phyloP scores from a whole-genome alignment of 2,113 vertebrate species.

The Papio anubis region DNA sequence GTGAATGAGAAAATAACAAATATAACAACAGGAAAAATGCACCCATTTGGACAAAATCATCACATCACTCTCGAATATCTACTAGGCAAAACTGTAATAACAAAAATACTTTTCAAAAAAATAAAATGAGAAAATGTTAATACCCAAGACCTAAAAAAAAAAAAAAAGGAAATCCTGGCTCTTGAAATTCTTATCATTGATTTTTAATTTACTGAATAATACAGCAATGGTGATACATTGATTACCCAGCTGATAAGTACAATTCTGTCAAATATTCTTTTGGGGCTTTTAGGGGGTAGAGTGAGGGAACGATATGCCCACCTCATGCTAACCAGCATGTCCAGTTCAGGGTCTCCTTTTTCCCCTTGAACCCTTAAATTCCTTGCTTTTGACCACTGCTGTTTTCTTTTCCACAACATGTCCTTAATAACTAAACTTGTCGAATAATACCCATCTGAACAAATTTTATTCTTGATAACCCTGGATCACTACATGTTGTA shows the following conservation, averaged over 20 bases:
- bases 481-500: background rate
- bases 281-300: rapidly evolving
- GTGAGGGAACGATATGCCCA: background rate
- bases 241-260: background rate
- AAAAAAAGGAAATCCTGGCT: background rate
- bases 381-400: background rate
- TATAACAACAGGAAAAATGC: background rate
- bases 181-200: background rate
- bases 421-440: background rate
- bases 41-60: background rate
- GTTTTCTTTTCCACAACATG: background rate
- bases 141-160: background rate
- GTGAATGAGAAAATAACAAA: background rate
- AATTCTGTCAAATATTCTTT: background rate
- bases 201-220: background rate
- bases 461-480: background rate
- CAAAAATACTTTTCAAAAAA: background rate
- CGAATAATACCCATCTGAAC: background rate
- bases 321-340: background rate
- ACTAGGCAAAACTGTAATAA: background rate
- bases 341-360: background rate
- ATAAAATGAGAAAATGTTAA: background rate
- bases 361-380: background rate
- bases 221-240: background rate
- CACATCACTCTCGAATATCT: background rate